Base-by-base conservation (phyloP, 64 coral and sea anemone species). In the Pachyseris speciosa region DNA sequence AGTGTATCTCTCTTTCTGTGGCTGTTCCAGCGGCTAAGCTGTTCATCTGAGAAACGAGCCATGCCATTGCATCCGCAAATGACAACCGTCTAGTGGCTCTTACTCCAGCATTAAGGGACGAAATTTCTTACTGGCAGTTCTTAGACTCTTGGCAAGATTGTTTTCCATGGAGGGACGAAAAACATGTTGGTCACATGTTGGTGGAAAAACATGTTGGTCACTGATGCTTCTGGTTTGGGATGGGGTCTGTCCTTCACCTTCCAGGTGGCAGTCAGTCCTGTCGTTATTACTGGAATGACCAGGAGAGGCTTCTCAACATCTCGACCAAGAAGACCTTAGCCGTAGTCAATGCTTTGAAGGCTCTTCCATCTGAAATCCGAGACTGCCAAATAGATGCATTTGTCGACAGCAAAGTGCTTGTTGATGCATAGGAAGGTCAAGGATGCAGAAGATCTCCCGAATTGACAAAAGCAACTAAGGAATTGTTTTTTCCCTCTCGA, bases 11-110 rank as follows among this genome's bases (percentile, higher is more conserved):
- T 3, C 66, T 91, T 29, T 70, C 88, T 30, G 13, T 91, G 36
- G 77, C 77, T 29, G 88, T 91, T 13, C 88, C 88, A 7, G 88
- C 74, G n/a, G 88, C 88, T 7, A 91, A 70, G 37, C 45, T 83
- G 6, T 91, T 91, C 68, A 91, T 68, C 16, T n/a, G 75, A 5
- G 63, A 83, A 38, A 91, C 67, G 39, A 90, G 63, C 64, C 32
- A 40, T n/a, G 74, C 58, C 30, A 37, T 61, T 26, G 26, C 88
- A 64, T 64, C 60, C 25, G 60, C n/a, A 24, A 24, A 64, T 64
- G 24, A 24, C 60, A 64, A 64, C 60, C 1, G 60, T 64, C 60
- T 20, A 24, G 26, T 64, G 60, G 24, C 60, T 64, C 60, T 64
- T 64, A 64, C 26, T 29, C 60, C 60, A 17, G 17, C 20, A 65